phyloP scores from a whole-genome alignment of 2,797 vertebrate species.

The Hemitrygon akajei region DNA sequence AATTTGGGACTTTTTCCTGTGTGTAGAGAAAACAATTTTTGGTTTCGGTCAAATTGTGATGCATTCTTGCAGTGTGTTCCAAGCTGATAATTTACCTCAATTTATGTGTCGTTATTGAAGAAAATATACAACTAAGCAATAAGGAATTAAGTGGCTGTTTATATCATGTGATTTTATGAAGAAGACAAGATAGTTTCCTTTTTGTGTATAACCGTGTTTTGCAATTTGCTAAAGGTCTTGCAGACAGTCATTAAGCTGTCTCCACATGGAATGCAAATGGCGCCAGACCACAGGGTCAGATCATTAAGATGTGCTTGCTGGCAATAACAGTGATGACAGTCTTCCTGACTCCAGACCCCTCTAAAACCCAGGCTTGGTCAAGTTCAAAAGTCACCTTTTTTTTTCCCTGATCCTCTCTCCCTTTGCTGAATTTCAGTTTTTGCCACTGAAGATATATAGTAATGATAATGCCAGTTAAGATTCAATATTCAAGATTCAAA shows the following conservation, averaged over 20 bases:
- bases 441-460: background rate
- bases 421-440: background rate
- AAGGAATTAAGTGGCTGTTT: constrained; percentile 8
- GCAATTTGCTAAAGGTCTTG: background rate
- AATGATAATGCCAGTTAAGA: background rate
- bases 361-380: background rate
- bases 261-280: background rate
- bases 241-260: background rate
- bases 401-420: background rate
- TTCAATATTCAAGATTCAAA: too few species aligned
- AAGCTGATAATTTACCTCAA: background rate
- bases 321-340: constrained; percentile 15
- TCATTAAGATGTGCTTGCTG: background rate
- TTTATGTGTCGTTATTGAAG: background rate
- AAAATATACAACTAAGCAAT: background rate
- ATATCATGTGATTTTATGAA: background rate
- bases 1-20: background rate
- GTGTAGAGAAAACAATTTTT: background rate
- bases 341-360: background rate
- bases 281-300: background rate
- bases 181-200: background rate
- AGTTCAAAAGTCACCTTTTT: background rate
- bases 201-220: background rate
- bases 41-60: background rate
- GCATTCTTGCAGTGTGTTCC: background rate